A percentile compares a stretch with the other conserved stretches of the same genome.
These are phyloP conservation scores for Anolis apletophallus DNA, from an alignment of 2,797 vertebrate genomes.

Conservation along the genomic window DNA sequence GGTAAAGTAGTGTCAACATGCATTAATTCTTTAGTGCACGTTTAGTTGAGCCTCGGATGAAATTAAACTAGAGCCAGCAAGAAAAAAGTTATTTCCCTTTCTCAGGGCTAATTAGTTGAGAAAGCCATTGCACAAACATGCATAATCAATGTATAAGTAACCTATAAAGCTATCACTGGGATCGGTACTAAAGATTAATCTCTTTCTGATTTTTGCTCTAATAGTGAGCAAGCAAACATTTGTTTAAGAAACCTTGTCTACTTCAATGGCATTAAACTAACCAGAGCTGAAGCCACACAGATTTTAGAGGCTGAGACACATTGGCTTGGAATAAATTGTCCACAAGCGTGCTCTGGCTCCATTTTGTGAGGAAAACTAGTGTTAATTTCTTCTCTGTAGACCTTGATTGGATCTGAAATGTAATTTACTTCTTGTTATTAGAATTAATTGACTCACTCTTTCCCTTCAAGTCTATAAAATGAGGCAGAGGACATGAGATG, in stretches of 20 bases:
- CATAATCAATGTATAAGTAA: neutral
- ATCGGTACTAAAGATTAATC: neutral
- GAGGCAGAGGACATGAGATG: conserved; percentile 45
- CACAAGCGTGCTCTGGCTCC: conserved; percentile 26
- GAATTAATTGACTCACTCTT: conserved; percentile 64
- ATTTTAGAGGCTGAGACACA: conserved; percentile 61
- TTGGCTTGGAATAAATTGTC: conserved; percentile 63
- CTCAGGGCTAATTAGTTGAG: neutral
- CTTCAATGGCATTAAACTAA: conserved; percentile 55
- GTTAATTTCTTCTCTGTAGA: conserved; percentile 52
- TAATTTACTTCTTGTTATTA: conserved; percentile 56
- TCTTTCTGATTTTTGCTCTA: conserved; percentile 35
- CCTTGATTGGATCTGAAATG: conserved; percentile 50
- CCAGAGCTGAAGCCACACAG: conserved; percentile 35
- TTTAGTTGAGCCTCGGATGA: neutral
- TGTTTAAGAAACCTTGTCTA: conserved; percentile 60
- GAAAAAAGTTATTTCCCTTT: neutral
- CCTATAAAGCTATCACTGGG: neutral
- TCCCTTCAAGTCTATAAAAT: conserved; percentile 33
- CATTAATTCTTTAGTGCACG: too few species aligned
- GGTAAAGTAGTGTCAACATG: too few species aligned
- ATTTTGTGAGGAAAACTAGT: conserved; percentile 4
- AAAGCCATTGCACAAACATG: neutral
- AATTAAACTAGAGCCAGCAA: neutral
- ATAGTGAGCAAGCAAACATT: conserved; percentile 39